Base-by-base conservation (phyloP, 2,797 vertebrate genomes). In the Karalla daura region DNA sequence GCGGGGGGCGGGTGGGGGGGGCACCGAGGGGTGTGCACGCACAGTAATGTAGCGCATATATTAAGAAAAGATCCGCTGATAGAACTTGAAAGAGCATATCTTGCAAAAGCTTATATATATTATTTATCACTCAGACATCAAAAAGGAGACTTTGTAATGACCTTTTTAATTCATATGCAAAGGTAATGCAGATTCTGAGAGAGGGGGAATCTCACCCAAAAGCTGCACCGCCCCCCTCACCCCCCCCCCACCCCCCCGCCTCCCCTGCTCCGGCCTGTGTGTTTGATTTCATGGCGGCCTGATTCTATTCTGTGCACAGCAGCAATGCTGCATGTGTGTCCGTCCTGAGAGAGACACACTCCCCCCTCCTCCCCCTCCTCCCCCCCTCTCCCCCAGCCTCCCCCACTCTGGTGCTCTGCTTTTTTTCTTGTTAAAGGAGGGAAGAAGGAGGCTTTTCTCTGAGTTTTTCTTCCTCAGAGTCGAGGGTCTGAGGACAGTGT, bases 11-110 rank as follows among this genome's bases (percentile, higher is more conserved):
- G 6, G 33, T 81, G 69, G 64, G 71, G 51, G 44, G 84, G 53
- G 73, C 78, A 83, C 83, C 83, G 53, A 80, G 64, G 85, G 81
- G 54, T 63, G 72, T 80, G 77, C 75, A 72, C 64, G 82, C 83
- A 78, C 84, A 76, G 83, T 85, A 89, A 91, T 89, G 89, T 83
- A 74, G 81, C 74, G 89, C 87, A 91, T 91, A 90, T 85, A 93
- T 92, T 90, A 89, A 80, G 81, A 70, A 64, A 78, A 83, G 89
- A 89, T 88, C 88, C 60, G 67, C 82, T 86, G 84, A 89, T 88
- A 84, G 72, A 64, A 92, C 87, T 91, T 92, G 89, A 93, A 93
- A 91, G 87, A 89, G 90, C 89, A 92, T 89, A 90, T 89, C 88
- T 92, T 88, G 85, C 87, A 86, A 89, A 90, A 91, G 83, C 83